These are phyloP conservation scores for Salarias fasciatus DNA, from an alignment of 2,797 vertebrate genomes.

Conservation along the genomic window DNA sequence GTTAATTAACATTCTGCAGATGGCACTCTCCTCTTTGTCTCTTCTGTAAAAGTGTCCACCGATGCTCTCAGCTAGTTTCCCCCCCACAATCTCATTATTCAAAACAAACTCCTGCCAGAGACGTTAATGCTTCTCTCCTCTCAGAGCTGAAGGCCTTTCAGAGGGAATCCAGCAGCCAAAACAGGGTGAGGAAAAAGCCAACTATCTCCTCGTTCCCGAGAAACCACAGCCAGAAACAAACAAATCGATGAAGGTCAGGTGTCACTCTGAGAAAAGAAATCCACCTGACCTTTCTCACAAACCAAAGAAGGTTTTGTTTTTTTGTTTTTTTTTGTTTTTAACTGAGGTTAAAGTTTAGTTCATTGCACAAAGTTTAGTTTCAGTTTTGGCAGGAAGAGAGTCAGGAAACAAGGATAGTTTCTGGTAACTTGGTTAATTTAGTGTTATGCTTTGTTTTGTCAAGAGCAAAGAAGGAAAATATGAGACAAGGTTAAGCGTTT, in stretches of 20 bases:
- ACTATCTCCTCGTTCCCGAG: conserved; percentile 7
- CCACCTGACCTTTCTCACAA: conserved; percentile 24
- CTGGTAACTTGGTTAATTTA: no score
- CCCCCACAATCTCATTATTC: conserved; percentile 19
- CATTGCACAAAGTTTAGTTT: no score
- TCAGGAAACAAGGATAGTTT: no score
- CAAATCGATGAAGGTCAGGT: conserved; percentile 51
- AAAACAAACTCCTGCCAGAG: conserved; percentile 38
- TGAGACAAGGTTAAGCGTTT: no score
- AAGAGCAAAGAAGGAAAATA: no score
- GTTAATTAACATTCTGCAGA: conserved; percentile 44
- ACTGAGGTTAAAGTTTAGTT: no score
- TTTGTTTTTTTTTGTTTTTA: background rate
- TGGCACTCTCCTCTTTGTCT: conserved; percentile 31
- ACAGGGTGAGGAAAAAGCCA: conserved; percentile 2
- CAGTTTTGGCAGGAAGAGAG: no score
- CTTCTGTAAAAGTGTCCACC: conserved; percentile 19
- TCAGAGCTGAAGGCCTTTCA: background rate
- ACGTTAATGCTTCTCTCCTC: conserved; percentile 34
- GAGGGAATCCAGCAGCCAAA: background rate
- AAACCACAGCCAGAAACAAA: conserved; percentile 49
- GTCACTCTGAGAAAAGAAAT: conserved; percentile 31
- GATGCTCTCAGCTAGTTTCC: conserved; percentile 20
- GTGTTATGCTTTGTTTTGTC: no score
- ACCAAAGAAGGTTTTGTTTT: background rate